Percentiles rank a stretch among this genome's conserved stretches.
These are phyloP conservation scores for Mustelus asterias DNA, from an alignment of 2,113 vertebrate genomes.

Conservation along the genomic window DNA sequence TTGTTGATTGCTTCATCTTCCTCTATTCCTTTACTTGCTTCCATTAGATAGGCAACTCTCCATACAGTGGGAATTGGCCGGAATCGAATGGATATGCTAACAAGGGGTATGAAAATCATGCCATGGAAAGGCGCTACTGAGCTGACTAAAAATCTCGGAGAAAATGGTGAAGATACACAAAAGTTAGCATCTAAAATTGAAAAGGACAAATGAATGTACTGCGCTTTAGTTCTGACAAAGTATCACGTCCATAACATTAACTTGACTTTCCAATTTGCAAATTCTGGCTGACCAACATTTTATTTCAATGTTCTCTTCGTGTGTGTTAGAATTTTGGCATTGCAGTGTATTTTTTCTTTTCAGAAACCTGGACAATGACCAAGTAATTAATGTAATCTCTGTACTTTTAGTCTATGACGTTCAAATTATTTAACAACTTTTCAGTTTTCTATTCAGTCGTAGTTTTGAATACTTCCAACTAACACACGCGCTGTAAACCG, in stretches of 20 bases:
- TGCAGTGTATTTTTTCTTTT: not conserved
- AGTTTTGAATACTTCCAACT: not conserved
- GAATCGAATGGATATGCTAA: not conserved
- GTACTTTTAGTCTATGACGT: not conserved
- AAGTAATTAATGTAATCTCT: not conserved
- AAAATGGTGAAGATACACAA: not conserved
- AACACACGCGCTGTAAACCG: not conserved
- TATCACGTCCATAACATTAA: not conserved
- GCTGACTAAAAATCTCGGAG: not conserved
- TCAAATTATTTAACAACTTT: not conserved
- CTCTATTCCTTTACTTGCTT: not conserved
- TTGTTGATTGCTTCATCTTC: not conserved
- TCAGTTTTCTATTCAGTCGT: not conserved
- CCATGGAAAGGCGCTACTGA: not conserved
- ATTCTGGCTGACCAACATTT: not conserved
- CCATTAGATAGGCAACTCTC: not conserved
- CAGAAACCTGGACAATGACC: not conserved
- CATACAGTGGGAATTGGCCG: rapidly evolving
- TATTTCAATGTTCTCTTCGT: not conserved
- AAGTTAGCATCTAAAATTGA: not conserved
- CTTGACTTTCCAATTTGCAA: not conserved
- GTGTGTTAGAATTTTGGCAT: not conserved
- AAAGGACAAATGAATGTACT: not conserved
- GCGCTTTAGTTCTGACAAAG: not conserved
- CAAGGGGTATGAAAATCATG: not conserved